These are phyloP conservation scores for Mungos mungo DNA, from an alignment of 2,113 vertebrate genomes.

Conservation along the genomic window DNA sequence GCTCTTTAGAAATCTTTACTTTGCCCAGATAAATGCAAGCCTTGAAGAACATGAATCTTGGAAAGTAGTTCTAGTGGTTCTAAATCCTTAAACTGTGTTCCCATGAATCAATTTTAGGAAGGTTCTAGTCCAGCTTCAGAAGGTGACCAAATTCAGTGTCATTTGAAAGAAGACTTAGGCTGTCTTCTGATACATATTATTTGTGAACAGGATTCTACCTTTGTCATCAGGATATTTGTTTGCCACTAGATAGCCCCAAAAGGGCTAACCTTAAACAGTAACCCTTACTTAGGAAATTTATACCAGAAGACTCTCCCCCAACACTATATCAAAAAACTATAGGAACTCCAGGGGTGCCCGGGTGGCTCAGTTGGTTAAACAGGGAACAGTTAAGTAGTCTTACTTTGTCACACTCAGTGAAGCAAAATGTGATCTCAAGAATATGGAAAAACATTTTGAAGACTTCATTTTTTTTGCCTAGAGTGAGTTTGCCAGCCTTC, in stretches of 20 bases:
- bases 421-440: not conserved
- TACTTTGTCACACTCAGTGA: not conserved
- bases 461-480: constrained; percentile 2
- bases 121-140: not conserved
- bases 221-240: not conserved
- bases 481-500: not conserved
- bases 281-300: not conserved
- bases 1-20: not conserved
- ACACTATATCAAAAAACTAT: not conserved
- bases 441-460: not conserved
- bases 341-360: not conserved
- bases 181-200: not conserved
- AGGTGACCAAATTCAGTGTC: not conserved
- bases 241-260: not conserved
- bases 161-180: not conserved
- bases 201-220: not conserved
- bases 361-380: too few relatives aligned
- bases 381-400: not conserved
- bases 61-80: not conserved
- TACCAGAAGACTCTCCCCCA: not conserved
- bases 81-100: not conserved
- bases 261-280: not conserved
- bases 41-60: not conserved
- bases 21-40: not conserved
- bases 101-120: not conserved